These are phyloP conservation scores for Prolemur simus DNA, from an alignment of 2,113 vertebrate genomes.

Conservation along the genomic window DNA sequence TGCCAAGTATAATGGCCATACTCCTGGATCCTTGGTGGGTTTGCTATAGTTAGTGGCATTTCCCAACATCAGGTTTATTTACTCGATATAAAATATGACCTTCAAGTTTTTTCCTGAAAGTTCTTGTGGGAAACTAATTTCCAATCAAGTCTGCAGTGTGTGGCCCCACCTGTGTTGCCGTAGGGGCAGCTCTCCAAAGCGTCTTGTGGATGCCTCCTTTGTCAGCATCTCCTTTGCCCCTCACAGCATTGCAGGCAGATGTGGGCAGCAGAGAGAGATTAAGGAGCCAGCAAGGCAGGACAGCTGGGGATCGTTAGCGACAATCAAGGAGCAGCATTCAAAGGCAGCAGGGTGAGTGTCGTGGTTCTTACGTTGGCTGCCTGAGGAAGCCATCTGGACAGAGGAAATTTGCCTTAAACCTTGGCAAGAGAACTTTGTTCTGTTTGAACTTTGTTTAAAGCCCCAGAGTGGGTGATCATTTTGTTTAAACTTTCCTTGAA, in stretches of 20 bases:
- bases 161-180: slow-evolving; percentile 18
- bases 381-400: slow-evolving; percentile 79
- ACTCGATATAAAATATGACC: background rate
- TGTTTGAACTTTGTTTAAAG: slow-evolving; percentile 83
- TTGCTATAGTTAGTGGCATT: background rate
- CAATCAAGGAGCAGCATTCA: slow-evolving; percentile 72
- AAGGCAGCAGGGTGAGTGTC: slow-evolving; percentile 70
- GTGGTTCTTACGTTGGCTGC: slow-evolving; percentile 64
- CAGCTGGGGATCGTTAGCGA: slow-evolving; percentile 79
- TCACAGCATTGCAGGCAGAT: slow-evolving; percentile 51
- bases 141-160: background rate
- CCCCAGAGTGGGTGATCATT: slow-evolving; percentile 79
- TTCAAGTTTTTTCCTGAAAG: background rate
- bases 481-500: slow-evolving; percentile 82
- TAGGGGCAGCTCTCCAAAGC: background rate
- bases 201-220: background rate
- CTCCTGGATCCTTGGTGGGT: background rate
- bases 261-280: slow-evolving; percentile 49
- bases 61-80: background rate
- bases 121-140: background rate
- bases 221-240: background rate
- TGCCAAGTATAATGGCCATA: too few species aligned
- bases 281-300: slow-evolving; percentile 28
- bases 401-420: slow-evolving; percentile 79
- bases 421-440: slow-evolving; percentile 77